Conservation (phyloP, 2,797 vertebrate genomes). For the Eurystomus glaucurus region DNA sequence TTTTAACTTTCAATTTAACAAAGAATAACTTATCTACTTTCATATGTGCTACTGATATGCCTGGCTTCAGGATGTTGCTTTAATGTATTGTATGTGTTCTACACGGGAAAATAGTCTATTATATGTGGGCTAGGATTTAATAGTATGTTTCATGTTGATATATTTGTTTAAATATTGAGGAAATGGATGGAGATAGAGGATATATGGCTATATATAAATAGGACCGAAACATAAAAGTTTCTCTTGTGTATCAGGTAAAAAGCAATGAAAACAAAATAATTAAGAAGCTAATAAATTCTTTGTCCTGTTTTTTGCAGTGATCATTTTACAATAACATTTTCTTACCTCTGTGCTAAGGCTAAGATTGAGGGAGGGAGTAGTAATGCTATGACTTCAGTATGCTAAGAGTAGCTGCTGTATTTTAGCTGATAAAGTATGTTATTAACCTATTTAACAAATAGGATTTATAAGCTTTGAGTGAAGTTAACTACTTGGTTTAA, state of each 20-base stretch:
- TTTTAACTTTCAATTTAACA: slow-evolving; percentile 30
- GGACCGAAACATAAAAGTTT: slow-evolving; percentile 1
- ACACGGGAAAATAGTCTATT: slow-evolving; percentile 9
- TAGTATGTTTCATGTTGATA: slow-evolving; percentile 23
- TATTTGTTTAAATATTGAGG: slow-evolving; percentile 34
- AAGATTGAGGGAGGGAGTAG: not conserved
- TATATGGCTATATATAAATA: slow-evolving; percentile 19
- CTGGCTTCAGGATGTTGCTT: slow-evolving; percentile 68
- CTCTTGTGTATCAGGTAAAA: not conserved
- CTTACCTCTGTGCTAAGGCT: not conserved
- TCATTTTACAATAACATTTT: slow-evolving; percentile 4
- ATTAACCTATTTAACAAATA: slow-evolving; percentile 34
- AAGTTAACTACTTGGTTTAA: not conserved
- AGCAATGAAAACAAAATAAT: not conserved
- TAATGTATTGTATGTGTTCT: slow-evolving; percentile 33
- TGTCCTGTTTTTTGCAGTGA: not conserved
- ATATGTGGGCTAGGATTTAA: slow-evolving; percentile 35
- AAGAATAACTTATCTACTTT: slow-evolving; percentile 58
- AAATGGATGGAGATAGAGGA: slow-evolving; percentile 4
- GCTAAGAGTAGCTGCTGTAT: not conserved
- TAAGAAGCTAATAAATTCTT: not conserved
- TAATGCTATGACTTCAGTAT: not conserved
- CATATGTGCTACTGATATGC: slow-evolving; percentile 56
- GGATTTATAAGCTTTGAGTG: slow-evolving; percentile 10
- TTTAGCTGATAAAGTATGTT: slow-evolving; percentile 25